Base-by-base conservation (phyloP, 2,888 invertebrate genomes). In the Drosophila borborema region DNA sequence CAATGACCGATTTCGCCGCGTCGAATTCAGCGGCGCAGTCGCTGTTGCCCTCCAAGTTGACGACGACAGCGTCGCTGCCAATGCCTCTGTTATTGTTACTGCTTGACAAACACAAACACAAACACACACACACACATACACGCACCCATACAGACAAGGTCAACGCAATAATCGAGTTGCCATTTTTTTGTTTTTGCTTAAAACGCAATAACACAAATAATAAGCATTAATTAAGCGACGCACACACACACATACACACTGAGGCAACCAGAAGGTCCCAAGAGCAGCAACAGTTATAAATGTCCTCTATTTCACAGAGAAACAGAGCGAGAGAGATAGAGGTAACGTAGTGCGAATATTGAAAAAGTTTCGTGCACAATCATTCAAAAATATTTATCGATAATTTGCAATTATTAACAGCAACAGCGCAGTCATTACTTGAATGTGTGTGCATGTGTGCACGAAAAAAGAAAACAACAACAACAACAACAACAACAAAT, bases 1-100 rank as follows among this genome's bases (percentile, higher is more conserved):
- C 86, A 90, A 80, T 86, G 90, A 86, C 90, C 86, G 90, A 88
- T 86, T 90, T 90, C 72, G 89, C 83, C 77, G 78, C 72, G 72
- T 73, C 70, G 66, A 77, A 77, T 77, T 80, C 77, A 63, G 65
- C 72, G 72, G 76, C 72, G 77, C 80, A 80, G 77, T 72, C 80
- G 76, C 73, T 43, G 49, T 53, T 55, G 67, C 59, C 65, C 63
- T 51, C 60, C 43, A 45, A 45, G 56, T 16, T 14, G 43, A 20
- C 18, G 55, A 8, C 34, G 31, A 9, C 56, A 45, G 46, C 62
- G 58, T 54, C 43, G 72, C 54, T 75, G 71, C 40, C 62, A 36
- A 28, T 49, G 38, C 23, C 54, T 43, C 48, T 34, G 38, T 10
- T 38, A 4, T 38, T 38, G 31, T 18, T 18, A 45, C 48, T 31